These are phyloP conservation scores for Centropyge bicolor DNA, from an alignment of 2,797 vertebrate genomes.

Conservation along the genomic window DNA sequence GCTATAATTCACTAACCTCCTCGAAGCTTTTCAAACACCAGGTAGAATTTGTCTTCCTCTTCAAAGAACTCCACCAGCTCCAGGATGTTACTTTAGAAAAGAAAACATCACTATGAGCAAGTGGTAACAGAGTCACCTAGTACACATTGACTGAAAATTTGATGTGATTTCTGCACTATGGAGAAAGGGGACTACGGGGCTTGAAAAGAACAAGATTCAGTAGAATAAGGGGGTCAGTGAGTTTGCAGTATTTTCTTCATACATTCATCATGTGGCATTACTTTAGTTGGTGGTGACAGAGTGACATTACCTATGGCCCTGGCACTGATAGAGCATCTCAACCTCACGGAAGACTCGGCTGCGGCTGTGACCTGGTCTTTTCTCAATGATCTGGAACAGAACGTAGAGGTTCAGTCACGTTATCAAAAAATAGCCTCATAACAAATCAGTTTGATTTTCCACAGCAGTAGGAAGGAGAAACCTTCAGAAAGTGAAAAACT, in stretches of 20 bases:
- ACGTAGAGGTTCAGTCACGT: conserved; percentile 12
- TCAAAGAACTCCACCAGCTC: conserved; percentile 99
- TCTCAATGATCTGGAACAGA: conserved; percentile 95
- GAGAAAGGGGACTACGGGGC: background rate
- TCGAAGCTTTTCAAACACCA: conserved; percentile 98
- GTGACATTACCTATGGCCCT: conserved; percentile 92
- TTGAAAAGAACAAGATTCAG: background rate
- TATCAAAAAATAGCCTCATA: background rate
- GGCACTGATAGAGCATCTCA: conserved; percentile 99
- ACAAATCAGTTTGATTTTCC: background rate
- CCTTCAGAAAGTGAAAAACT: background rate
- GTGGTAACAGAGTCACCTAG: background rate
- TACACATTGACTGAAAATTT: background rate
- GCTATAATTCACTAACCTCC: conserved; percentile 86
- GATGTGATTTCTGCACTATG: background rate
- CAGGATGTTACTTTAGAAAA: conserved; percentile 91
- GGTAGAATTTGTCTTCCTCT: conserved; percentile 98
- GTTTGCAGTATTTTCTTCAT: background rate
- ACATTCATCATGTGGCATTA: conserved; percentile 16
- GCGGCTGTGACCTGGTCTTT: conserved; percentile 95
- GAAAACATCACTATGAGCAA: background rate
- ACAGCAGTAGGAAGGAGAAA: background rate
- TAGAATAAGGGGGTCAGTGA: background rate
- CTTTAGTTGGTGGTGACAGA: background rate
- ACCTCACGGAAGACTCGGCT: conserved; percentile 97